Percentiles rank a stretch among this genome's conserved stretches.
These are phyloP conservation scores for Dermochelys coriacea DNA, from an alignment of 2,797 vertebrate genomes.

Conservation along the genomic window DNA sequence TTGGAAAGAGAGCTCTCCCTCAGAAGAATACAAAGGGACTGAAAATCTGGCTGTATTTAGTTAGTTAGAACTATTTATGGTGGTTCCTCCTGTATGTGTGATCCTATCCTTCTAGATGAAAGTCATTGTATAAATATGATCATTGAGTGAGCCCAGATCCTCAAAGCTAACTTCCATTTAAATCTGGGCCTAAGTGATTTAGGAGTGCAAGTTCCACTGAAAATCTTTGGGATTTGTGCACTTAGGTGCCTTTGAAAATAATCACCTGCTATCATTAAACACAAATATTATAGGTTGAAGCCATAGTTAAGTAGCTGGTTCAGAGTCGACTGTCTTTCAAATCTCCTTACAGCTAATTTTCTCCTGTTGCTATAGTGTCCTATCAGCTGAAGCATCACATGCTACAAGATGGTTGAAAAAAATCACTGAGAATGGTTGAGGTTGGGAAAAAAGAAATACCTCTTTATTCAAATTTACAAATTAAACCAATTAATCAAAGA, in stretches of 20 bases:
- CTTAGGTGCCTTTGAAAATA: neutral
- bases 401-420: neutral
- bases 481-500: neutral
- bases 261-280: neutral
- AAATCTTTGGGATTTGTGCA: neutral
- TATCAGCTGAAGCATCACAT: neutral
- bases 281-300: neutral
- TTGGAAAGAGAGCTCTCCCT: neutral
- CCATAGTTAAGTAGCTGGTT: neutral
- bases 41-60: neutral
- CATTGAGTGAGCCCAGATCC: neutral
- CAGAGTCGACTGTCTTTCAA: neutral
- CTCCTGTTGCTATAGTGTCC: neutral
- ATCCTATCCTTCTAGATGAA: neutral
- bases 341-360: neutral
- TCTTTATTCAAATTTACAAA: neutral
- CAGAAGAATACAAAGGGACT: neutral
- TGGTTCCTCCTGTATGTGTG: neutral
- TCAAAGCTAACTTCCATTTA: neutral
- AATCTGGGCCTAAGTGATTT: no score
- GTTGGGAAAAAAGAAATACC: neutral
- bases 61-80: neutral
- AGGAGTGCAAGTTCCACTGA: no score
- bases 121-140: neutral
- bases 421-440: neutral